Conservation (phyloP, 2,888 invertebrate species). For the Hoplodrina blanda region DNA sequence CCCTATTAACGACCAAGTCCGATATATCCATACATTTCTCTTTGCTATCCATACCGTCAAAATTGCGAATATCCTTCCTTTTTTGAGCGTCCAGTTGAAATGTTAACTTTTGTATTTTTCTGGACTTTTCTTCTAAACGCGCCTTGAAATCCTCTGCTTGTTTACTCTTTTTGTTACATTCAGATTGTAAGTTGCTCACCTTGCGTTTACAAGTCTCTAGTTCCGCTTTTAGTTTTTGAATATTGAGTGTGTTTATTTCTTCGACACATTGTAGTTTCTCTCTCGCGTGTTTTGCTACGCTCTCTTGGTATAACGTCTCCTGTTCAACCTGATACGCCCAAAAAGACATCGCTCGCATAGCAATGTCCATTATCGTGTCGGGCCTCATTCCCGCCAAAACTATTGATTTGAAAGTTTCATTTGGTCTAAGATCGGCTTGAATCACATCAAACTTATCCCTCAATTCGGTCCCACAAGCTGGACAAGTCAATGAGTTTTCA, state of each 20-base stretch:
- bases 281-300: slow-evolving; percentile 84
- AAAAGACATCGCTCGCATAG: slow-evolving; percentile 90
- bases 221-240: slow-evolving; percentile 87
- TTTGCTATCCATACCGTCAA: slow-evolving; percentile 74
- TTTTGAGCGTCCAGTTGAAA: slow-evolving; percentile 85
- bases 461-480: slow-evolving; percentile 87
- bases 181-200: slow-evolving; percentile 82
- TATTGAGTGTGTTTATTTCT: slow-evolving; percentile 84
- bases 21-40: slow-evolving; percentile 86
- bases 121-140: slow-evolving; percentile 82
- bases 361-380: slow-evolving; percentile 89
- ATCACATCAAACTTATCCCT: slow-evolving; percentile 89
- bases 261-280: slow-evolving; percentile 87
- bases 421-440: slow-evolving; percentile 88
- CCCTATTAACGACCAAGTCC: slow-evolving; percentile 81
- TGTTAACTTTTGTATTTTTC: slow-evolving; percentile 87
- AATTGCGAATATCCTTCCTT: slow-evolving; percentile 80
- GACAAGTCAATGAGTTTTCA: slow-evolving; percentile 86
- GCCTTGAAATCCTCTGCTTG: slow-evolving; percentile 86
- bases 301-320: slow-evolving; percentile 88
- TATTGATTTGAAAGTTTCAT: slow-evolving; percentile 89
- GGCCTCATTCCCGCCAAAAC: slow-evolving; percentile 89
- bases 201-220: slow-evolving; percentile 87
- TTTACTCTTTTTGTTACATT: slow-evolving; percentile 84
- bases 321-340: slow-evolving; percentile 90